Percentiles rank a stretch among this genome's conserved stretches.
phyloP scores from a whole-genome alignment of 2,797 vertebrate species.

The Buceros bicornis region DNA sequence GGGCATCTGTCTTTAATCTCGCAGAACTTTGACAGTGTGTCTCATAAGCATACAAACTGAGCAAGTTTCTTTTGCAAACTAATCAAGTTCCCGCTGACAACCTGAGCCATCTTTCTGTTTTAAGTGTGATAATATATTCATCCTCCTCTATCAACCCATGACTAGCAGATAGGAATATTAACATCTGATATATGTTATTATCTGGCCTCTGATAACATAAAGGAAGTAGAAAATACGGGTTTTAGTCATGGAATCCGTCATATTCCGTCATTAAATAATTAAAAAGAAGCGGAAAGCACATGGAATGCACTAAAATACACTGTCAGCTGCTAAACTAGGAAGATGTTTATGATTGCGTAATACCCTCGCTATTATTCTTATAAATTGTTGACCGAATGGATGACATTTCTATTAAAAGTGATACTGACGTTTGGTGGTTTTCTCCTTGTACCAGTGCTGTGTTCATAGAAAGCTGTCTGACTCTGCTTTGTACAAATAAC shows the following conservation, averaged over 20 bases:
- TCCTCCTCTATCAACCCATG: slow-evolving; percentile 39
- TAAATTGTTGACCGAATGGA: background rate
- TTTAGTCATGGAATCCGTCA: background rate
- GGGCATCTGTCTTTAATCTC: slow-evolving; percentile 62
- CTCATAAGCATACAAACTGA: slow-evolving; percentile 69
- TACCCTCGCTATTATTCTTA: background rate
- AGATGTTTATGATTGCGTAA: background rate
- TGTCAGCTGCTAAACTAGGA: background rate
- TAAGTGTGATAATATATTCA: slow-evolving; percentile 34
- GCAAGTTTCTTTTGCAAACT: slow-evolving; percentile 53
- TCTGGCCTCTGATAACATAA: slow-evolving; percentile 7
- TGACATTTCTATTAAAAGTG: background rate
- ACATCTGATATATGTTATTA: slow-evolving; percentile 25
- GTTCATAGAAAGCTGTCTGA: background rate
- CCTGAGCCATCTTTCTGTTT: slow-evolving; percentile 59
- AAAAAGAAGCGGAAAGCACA: background rate
- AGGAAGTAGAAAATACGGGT: background rate
- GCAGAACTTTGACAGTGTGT: slow-evolving; percentile 40
- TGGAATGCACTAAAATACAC: background rate
- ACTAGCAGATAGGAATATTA: slow-evolving; percentile 46
- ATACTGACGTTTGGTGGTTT: background rate
- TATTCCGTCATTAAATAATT: slow-evolving; percentile 30
- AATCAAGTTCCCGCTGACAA: slow-evolving; percentile 67
- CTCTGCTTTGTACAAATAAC: background rate
- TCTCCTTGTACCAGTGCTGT: background rate